Conservation (phyloP, 2,797 vertebrate genomes). For the Bradypus variegatus region DNA sequence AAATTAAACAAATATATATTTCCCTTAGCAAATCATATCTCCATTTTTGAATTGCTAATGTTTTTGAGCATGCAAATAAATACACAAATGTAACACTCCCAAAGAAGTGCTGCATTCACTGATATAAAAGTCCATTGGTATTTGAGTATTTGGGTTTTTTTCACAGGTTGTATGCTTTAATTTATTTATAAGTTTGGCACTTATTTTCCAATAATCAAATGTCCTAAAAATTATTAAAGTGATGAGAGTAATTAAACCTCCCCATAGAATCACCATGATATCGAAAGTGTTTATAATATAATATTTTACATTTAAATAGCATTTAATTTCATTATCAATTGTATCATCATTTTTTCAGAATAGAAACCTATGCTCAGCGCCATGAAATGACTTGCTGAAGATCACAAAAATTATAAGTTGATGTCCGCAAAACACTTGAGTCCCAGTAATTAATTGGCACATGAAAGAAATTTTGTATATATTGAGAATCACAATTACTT, state of each 20-base stretch:
- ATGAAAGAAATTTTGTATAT: neutral
- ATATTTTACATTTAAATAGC: neutral
- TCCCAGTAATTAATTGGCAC: neutral
- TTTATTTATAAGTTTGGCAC: neutral
- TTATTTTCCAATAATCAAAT: neutral
- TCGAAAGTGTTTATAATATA: neutral
- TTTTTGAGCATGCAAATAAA: neutral
- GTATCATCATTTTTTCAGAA: neutral
- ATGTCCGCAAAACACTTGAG: neutral
- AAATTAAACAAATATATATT: neutral
- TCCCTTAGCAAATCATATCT: neutral
- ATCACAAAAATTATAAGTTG: neutral
- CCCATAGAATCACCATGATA: neutral
- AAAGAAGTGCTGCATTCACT: neutral
- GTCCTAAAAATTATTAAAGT: neutral
- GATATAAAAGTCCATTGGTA: neutral
- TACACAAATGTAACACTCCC: neutral
- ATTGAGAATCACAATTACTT: neutral
- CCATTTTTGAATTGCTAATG: neutral
- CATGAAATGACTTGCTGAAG: neutral
- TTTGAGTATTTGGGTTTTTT: neutral
- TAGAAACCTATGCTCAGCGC: neutral
- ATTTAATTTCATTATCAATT: neutral
- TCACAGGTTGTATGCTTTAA: neutral
- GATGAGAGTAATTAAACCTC: neutral